Base-by-base conservation (phyloP, 2,113 vertebrate species). In the Apaloderma vittatum region DNA sequence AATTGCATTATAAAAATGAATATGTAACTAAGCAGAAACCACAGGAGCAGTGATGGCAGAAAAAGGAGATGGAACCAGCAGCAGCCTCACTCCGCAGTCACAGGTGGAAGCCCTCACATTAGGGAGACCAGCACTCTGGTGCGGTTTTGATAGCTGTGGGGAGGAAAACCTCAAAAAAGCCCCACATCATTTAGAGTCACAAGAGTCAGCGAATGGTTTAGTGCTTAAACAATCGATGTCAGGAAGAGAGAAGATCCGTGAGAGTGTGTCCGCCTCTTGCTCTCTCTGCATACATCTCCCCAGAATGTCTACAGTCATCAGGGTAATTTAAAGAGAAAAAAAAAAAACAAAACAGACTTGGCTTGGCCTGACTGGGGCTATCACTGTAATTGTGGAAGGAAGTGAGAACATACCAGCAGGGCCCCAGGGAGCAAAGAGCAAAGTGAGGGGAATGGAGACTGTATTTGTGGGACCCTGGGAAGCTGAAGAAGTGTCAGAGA, bases 1-100 rank as follows among this genome's bases (percentile, higher is more conserved):
- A 98, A 98, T 97, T 98, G 97, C 97, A 98, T 97, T 97, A 98
- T 97, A 97, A 98, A 97, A 97, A 97, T 98, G 96, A 97, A 97
- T 97, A 97, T 96, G 96, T 97, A 98, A 98, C 93, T 96, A 97
- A 96, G 94, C 90, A 96, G 86, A 98, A 98, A 98, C 98, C 98
- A 97, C 98, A 98, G 96, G 94, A 97, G 95, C 26, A 2, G 94
- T 84, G 88, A 96, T 92, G 98, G 93, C 86, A 97, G 90, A 95
- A 89, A 89, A 95, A 80, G 73, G 94, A 97, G 97, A 97, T 86
- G 92, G 93, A 93, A 93, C 73, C 91, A 82, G 94, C 86, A 94
- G 79, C 95, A 96, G 91, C 59, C 73, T 96, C 73, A 6, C 91
- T 95, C 86, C 58, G 36, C 67, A 90, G 88, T 95, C 79, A 61